Percentiles rank a stretch among this genome's conserved stretches.
These are phyloP conservation scores for Ciconia nigra DNA, from an alignment of 2,797 vertebrate species.

Conservation along the genomic window DNA sequence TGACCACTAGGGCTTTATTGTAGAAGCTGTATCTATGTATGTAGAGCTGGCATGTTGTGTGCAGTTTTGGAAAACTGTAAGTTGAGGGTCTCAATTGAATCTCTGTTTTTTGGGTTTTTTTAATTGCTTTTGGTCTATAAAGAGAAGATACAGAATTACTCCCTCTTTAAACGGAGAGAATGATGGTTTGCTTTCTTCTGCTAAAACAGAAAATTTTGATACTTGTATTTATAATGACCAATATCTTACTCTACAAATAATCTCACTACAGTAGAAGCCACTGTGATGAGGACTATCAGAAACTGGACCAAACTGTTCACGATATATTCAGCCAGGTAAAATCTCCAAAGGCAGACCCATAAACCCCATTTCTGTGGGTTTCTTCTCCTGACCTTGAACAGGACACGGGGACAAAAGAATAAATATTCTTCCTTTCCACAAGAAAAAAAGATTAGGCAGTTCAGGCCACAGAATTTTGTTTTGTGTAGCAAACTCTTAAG, in stretches of 20 bases:
- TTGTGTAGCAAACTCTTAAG: neutral
- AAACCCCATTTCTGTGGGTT: neutral
- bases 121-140: neutral
- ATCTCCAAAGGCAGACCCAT: neutral
- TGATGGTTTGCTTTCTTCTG: neutral
- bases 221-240: neutral
- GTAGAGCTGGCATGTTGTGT: neutral
- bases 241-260: neutral
- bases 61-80: neutral
- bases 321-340: neutral
- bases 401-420: neutral
- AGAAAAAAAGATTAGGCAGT: neutral
- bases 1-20: neutral
- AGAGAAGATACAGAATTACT: neutral
- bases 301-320: neutral
- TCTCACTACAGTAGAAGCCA: neutral
- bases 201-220: neutral
- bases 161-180: neutral
- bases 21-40: neutral
- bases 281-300: neutral
- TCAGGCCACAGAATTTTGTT: conserved; percentile 15
- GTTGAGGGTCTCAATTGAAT: neutral
- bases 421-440: neutral
- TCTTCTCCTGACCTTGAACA: neutral
- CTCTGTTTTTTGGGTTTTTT: fast-evolving